Conservation (phyloP, 2,113 vertebrate genomes). For the Neomonachus schauinslandi region DNA sequence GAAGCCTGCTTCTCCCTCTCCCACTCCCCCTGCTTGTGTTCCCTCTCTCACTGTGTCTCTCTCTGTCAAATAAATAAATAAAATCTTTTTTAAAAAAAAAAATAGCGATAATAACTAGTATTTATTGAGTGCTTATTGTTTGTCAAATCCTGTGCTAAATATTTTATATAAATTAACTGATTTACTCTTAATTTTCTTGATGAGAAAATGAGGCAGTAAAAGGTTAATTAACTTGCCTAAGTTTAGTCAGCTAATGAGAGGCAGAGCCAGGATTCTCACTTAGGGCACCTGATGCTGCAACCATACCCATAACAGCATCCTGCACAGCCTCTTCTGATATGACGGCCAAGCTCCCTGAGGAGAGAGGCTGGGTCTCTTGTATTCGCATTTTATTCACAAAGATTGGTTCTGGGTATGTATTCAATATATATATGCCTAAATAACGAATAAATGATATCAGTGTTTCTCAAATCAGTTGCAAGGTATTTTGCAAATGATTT, state of each 20-base stretch:
- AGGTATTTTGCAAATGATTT: conserved; percentile 40
- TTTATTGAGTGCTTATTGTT: neutral
- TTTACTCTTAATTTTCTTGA: conserved; percentile 26
- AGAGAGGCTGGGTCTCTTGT: neutral
- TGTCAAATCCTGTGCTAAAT: neutral
- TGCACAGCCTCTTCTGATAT: no score
- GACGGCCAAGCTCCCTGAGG: neutral
- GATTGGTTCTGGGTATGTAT: neutral
- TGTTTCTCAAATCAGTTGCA: conserved; percentile 13
- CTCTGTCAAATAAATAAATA: no score
- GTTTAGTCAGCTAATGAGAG: neutral
- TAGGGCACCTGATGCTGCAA: neutral
- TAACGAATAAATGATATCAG: conserved; percentile 9
- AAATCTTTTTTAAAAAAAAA: no score
- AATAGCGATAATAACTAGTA: neutral
- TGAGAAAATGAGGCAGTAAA: conserved; percentile 42
- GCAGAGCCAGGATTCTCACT: neutral
- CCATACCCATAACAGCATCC: neutral
- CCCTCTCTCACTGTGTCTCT: no score
- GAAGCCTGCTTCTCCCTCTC: no score
- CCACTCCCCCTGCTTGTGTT: no score
- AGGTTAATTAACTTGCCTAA: conserved; percentile 33
- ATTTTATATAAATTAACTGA: neutral
- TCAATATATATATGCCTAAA: conserved; percentile 20
- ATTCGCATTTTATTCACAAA: neutral